phyloP scores from a whole-genome alignment of 2,888 invertebrate genomes.

The Boloria selene region DNA sequence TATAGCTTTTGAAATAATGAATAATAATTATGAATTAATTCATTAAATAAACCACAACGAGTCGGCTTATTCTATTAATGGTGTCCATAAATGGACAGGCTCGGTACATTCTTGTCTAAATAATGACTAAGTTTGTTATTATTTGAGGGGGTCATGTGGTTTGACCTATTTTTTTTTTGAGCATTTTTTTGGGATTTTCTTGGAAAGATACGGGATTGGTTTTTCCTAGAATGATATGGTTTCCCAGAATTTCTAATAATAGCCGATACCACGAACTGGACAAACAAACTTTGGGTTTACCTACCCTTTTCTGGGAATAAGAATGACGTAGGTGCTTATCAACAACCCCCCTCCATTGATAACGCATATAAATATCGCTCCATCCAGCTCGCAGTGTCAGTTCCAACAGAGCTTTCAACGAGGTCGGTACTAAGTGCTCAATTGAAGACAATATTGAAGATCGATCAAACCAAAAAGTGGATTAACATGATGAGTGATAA shows the following conservation, averaged over 20 bases:
- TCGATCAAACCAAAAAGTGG: conserved; percentile 17
- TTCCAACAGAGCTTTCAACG: conserved; percentile 3
- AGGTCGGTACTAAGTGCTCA: conserved; percentile 16
- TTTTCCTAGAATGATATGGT: conserved; percentile 3
- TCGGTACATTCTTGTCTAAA: no score
- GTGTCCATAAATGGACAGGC: no score
- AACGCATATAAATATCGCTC: conserved; percentile 14
- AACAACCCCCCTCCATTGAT: background rate
- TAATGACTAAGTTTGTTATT: no score
- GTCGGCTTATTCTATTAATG: background rate
- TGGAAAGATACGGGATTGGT: conserved; percentile 3
- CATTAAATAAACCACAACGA: no score
- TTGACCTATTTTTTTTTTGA: background rate
- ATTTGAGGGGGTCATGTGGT: background rate
- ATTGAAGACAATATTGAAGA: conserved; percentile 19
- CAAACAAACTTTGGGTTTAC: conserved; percentile 3
- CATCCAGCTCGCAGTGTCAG: conserved; percentile 16
- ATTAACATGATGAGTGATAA: conserved; percentile 16
- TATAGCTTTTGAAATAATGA: conserved; percentile 17
- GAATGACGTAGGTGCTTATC: conserved; percentile 1
- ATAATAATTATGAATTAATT: no score
- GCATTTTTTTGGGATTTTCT: conserved; percentile 1
- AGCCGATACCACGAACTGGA: conserved; percentile 1
- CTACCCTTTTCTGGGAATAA: background rate
- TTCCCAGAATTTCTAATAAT: conserved; percentile 3